Percentiles rank a stretch among this genome's conserved stretches.
Evolutionary conservation across 2,797 vertebrate species (phyloP).

Genomic region (Peromyscus aztecus): DNA sequence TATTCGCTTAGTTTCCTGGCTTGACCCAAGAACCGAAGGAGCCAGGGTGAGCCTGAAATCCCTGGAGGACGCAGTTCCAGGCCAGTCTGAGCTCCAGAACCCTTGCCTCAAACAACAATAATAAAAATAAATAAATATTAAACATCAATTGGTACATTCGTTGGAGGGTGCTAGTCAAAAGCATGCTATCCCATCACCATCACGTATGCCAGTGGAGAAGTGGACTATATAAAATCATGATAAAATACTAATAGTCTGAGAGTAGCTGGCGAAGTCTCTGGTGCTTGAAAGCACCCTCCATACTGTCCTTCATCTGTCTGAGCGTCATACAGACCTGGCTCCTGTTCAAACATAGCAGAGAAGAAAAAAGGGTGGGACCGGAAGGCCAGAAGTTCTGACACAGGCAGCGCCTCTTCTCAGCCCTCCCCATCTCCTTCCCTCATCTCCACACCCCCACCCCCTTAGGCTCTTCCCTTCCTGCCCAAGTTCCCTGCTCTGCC

Average conservation of each 20-base stretch:
- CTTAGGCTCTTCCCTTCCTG: conserved; percentile 10
- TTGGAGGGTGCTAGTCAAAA: not conserved
- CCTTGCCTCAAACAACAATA: not conserved
- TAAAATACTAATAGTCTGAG: not conserved
- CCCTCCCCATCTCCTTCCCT: not conserved
- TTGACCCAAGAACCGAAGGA: not conserved
- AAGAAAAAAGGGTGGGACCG: not conserved
- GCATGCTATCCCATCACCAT: not conserved
- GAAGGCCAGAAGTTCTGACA: not conserved
- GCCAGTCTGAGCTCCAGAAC: not conserved
- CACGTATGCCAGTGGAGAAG: rapidly evolving
- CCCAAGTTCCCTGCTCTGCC: conserved; percentile 7
- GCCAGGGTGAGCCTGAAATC: not conserved
- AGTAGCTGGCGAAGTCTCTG: not conserved
- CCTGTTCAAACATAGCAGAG: not conserved
- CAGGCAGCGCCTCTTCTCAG: not conserved
- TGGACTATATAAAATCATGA: not conserved
- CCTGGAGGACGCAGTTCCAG: not conserved
- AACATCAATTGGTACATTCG: not conserved
- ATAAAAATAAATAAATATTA: not conserved
- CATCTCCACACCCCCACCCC: not conserved
- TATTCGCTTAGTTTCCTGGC: not conserved
- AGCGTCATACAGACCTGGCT: too few relatives aligned
- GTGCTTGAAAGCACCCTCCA: not conserved
- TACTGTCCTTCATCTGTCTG: not conserved